These are phyloP conservation scores for Galagoides demidoff DNA, from an alignment of 2,797 vertebrate genomes.

Conservation along the genomic window DNA sequence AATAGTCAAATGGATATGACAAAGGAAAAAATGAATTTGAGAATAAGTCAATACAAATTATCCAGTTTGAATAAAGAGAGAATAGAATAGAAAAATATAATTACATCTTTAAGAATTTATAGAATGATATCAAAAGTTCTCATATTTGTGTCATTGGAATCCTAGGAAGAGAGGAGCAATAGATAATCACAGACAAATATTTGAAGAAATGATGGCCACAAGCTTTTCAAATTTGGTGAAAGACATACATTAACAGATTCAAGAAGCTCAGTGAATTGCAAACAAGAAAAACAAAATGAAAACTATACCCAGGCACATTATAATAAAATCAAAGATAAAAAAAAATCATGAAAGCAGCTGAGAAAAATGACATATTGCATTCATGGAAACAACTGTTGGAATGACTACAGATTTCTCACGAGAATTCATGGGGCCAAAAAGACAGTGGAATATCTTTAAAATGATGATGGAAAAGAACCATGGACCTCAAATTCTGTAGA, in stretches of 20 bases:
- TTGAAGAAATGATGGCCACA: background rate
- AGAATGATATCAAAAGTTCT: background rate
- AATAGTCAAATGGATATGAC: background rate
- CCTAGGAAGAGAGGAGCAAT: background rate
- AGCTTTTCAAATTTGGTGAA: background rate
- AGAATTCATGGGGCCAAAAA: background rate
- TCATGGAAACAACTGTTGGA: background rate
- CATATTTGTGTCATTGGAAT: background rate
- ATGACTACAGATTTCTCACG: background rate
- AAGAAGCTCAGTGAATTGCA: background rate
- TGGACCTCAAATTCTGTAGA: background rate
- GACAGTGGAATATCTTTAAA: background rate
- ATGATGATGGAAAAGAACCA: background rate
- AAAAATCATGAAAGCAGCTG: background rate
- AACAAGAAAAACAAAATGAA: background rate
- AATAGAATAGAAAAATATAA: background rate
- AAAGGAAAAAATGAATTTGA: background rate
- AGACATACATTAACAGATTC: background rate
- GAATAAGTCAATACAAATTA: background rate
- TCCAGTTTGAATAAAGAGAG: background rate
- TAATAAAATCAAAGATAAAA: background rate
- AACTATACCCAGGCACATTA: background rate
- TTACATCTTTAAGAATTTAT: background rate
- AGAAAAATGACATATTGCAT: background rate
- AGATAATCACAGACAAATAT: background rate